These are phyloP conservation scores for Ametastegia equiseti DNA, from an alignment of 2,888 invertebrate species.

Conservation along the genomic window DNA sequence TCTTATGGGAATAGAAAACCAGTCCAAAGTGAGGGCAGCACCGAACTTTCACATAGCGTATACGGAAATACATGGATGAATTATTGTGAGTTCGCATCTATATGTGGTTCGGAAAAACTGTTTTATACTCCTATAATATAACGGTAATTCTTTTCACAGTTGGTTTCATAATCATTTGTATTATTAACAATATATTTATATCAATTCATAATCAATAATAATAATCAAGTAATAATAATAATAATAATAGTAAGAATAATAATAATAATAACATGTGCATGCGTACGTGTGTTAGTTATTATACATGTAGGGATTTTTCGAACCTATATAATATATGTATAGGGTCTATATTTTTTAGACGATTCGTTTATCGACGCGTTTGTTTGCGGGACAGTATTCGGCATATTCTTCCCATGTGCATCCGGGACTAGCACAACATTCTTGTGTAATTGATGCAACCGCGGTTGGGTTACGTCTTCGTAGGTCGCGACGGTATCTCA, in stretches of 20 bases:
- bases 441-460: constrained; percentile 77
- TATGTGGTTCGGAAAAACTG: neutral
- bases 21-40: too few relatives aligned
- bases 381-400: constrained; percentile 81
- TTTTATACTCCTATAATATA: neutral
- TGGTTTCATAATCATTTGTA: too few relatives aligned
- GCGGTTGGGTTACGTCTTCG: constrained; percentile 67
- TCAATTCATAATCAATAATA: too few relatives aligned
- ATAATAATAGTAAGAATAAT: neutral
- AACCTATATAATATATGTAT: too few relatives aligned
- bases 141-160: neutral
- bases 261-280: neutral
- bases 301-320: neutral
- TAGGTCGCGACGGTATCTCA: constrained; percentile 68
- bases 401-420: constrained; percentile 84
- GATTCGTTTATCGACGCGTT: constrained; percentile 64
- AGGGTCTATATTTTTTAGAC: neutral
- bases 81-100: neutral
- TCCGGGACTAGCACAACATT: constrained; percentile 79
- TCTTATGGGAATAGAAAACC: too few relatives aligned
- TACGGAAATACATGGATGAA: too few relatives aligned
- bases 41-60: too few relatives aligned
- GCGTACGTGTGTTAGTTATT: too few relatives aligned
- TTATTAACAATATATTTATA: too few relatives aligned
- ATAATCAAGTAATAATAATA: too few relatives aligned